Base-by-base conservation (phyloP, 2,888 invertebrate genomes). In the Chymomyza caudatula region DNA sequence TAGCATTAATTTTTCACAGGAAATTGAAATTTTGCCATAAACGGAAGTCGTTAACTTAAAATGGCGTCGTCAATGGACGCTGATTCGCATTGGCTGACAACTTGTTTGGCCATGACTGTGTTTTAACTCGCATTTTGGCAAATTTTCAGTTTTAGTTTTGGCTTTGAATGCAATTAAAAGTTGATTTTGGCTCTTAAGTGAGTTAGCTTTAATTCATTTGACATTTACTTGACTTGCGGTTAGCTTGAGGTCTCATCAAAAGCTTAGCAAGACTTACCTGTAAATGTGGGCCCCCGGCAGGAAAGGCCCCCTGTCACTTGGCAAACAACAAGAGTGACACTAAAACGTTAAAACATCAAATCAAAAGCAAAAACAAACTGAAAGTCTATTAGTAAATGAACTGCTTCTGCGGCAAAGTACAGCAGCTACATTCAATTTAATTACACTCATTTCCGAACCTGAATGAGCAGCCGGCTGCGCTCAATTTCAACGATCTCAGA, bases 21-120 rank as follows among this genome's bases (percentile, higher is more conserved):
- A 82, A 82, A 82, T 86, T 86, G 81, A 84, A 82, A 82, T 86
- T 85, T 80, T 81, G 60, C 85, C 78, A 86, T 84, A 82, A 73
- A 78, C 86, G 86, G 76, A 78, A 69, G 73, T 83, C 71, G 85
- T 84, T 86, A 77, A 57, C 67, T 68, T 73, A 72, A 60, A 68
- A 62, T 53, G 58, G 53, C 42, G 63, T 56, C 51, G 25, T 25
- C 51, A 22, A 66, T 66, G 29, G 52, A 37, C 59, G 52, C 47
- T 19, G 19, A 17, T 25, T 19, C 17, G 55, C 5, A 17, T 17
- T 19, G 55, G 5, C 17, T 20, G 47, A 47, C 19, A 15, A 20
- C 19, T 57, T 58, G 71, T 47, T 47, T 37, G 25, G 23, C 2
- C 11, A 19, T 5, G 4, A 52, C n/a, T 53, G 44, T 2, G n/a